Evolutionary conservation across 1,140 invertebrate species (phyloP).

Genomic region (Frieseomelitta varia): DNA sequence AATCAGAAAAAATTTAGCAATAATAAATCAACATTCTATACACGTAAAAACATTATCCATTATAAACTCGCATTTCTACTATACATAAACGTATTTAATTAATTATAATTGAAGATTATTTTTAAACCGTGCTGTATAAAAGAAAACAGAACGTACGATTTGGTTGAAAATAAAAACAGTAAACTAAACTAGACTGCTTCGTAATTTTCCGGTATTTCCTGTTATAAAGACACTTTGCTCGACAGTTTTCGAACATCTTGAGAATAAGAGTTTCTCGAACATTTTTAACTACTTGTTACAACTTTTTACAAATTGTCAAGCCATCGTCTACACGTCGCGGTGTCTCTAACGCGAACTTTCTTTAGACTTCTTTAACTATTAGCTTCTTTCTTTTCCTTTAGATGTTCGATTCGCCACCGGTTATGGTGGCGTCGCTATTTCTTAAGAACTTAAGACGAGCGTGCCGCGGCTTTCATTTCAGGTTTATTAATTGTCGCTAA

Average conservation of each 20-base stretch:
- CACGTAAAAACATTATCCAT: background rate
- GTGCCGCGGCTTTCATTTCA: conserved; percentile 23
- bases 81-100: too few relatives aligned
- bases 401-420: background rate
- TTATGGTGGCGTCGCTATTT: background rate
- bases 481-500: background rate
- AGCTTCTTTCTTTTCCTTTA: background rate
- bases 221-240: background rate
- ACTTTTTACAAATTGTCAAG: background rate
- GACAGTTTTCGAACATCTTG: background rate
- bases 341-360: background rate
- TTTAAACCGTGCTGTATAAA: background rate
- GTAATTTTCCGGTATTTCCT: background rate
- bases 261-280: background rate
- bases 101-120: background rate
- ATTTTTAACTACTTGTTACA: background rate
- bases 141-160: background rate
- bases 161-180: background rate
- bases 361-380: background rate
- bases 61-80: background rate
- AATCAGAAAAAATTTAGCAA: background rate
- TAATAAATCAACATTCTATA: too few relatives aligned
- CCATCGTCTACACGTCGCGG: background rate
- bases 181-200: too few relatives aligned
- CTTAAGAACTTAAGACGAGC: background rate